Evolutionary conservation across 1,140 invertebrate species (phyloP).

Genomic region (Triops cancriformis): DNA sequence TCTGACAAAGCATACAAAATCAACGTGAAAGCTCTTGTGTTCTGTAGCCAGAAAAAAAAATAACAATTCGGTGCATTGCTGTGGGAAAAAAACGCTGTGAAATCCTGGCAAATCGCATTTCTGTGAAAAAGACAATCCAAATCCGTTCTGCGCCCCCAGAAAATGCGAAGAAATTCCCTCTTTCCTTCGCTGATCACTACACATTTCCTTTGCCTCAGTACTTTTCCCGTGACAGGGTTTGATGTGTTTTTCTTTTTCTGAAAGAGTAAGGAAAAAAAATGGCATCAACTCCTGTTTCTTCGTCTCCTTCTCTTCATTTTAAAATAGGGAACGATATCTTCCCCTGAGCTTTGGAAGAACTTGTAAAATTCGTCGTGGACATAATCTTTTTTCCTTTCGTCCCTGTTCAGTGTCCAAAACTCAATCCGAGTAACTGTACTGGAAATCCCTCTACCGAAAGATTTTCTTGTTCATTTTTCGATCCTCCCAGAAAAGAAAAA

Average conservation of each 20-base stretch:
- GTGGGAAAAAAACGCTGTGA: too few species aligned
- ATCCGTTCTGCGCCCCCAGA: too few species aligned
- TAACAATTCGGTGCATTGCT: too few species aligned
- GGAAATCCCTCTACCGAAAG: neutral
- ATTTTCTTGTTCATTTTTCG: neutral
- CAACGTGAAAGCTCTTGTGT: too few species aligned
- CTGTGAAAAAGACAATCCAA: too few species aligned
- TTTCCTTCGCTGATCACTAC: neutral
- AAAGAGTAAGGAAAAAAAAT: too few species aligned
- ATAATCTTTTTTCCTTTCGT: neutral
- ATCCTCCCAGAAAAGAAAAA: neutral
- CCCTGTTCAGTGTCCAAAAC: neutral
- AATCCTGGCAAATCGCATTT: too few species aligned
- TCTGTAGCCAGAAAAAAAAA: too few species aligned
- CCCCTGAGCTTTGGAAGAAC: neutral
- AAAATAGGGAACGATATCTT: too few species aligned
- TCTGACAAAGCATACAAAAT: too few species aligned
- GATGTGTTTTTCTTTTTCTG: neutral
- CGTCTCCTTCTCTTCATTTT: too few species aligned
- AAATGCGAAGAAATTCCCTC: neutral
- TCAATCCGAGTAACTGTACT: neutral
- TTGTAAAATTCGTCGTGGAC: neutral
- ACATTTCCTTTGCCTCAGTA: neutral
- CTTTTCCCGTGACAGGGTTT: neutral
- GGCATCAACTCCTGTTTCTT: neutral